Conservation (phyloP, 2,113 vertebrate genomes). For the Ailurus styani region DNA sequence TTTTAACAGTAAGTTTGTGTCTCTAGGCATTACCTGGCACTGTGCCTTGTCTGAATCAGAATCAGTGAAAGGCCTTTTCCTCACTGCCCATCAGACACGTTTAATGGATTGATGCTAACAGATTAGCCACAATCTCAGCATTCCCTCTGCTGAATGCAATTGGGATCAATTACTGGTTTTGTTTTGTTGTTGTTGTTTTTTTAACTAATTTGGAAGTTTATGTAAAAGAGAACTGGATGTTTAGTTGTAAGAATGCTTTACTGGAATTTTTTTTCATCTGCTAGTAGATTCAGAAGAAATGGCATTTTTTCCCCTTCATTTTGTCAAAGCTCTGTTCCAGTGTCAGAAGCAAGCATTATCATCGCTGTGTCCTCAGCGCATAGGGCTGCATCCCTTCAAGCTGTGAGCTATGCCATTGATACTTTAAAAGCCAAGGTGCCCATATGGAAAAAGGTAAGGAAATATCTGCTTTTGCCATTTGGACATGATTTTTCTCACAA, state of each 20-base stretch:
- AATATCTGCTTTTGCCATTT: neutral
- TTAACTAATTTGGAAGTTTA: neutral
- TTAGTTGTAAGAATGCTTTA: neutral
- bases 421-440: constrained; percentile 90
- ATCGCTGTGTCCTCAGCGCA: constrained; percentile 94
- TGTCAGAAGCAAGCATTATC: constrained; percentile 92
- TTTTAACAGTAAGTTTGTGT: neutral
- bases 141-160: neutral
- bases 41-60: neutral
- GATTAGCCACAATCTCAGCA: neutral
- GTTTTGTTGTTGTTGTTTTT: too few species aligned
- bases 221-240: neutral
- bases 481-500: neutral
- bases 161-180: neutral
- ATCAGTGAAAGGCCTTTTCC: neutral
- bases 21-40: neutral
- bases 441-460: constrained; percentile 93
- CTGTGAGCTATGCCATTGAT: constrained; percentile 87
- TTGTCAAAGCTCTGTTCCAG: constrained; percentile 85
- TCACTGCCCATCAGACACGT: neutral
- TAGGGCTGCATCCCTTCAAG: constrained; percentile 88
- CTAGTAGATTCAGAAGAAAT: constrained; percentile 18
- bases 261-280: neutral
- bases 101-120: neutral
- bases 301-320: neutral